These are phyloP conservation scores for Acronicta aceris DNA, from an alignment of 2,888 invertebrate species.

Conservation along the genomic window DNA sequence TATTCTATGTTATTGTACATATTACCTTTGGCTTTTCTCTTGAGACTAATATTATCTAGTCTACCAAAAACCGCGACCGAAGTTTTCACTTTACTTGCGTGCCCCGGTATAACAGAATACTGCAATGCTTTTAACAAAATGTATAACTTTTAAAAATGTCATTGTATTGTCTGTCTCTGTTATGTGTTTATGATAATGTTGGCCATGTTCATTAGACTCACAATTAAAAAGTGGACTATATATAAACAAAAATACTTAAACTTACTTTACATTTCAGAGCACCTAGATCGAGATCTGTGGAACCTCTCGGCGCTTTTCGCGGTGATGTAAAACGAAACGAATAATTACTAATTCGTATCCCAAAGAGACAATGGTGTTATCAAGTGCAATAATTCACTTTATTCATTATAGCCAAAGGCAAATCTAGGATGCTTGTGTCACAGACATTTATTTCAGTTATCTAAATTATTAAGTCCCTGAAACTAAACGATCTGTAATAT, in stretches of 20 bases:
- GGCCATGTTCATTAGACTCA: no score
- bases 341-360: slow-evolving; percentile 65
- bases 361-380: slow-evolving; percentile 75
- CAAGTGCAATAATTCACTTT: slow-evolving; percentile 81
- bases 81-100: no score
- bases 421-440: slow-evolving; percentile 60
- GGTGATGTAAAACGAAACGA: slow-evolving; percentile 78
- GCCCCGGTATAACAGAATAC: no score
- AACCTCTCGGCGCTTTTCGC: slow-evolving; percentile 86
- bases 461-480: slow-evolving; percentile 45
- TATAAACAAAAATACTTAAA: neutral
- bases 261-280: slow-evolving; percentile 77
- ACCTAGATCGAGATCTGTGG: slow-evolving; percentile 89
- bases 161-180: no score
- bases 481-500: slow-evolving; percentile 42
- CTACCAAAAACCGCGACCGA: no score
- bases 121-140: no score
- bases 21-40: no score
- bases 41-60: no score
- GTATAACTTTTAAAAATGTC: no score
- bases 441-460: slow-evolving; percentile 54
- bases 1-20: neutral
- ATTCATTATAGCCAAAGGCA: slow-evolving; percentile 82
- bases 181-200: no score
- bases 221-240: no score